A percentile compares a stretch with the other conserved stretches of the same genome.
Evolutionary conservation across 2,797 vertebrate species (phyloP).

Genomic region (Hippoglossus hippoglossus): DNA sequence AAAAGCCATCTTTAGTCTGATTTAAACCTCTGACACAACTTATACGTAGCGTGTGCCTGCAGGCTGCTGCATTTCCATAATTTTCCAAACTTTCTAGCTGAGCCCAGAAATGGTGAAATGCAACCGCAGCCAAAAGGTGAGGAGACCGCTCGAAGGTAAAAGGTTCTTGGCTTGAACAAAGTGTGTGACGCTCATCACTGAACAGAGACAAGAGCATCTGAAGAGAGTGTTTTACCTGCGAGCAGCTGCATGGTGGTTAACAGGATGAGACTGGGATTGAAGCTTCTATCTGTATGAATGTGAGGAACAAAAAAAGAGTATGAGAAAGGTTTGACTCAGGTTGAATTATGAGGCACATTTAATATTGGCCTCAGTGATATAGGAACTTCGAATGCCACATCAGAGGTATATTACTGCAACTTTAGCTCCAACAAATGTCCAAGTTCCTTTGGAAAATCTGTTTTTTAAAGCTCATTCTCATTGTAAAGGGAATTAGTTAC

Average conservation of each 20-base stretch:
- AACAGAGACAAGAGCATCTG: background rate
- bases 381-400: background rate
- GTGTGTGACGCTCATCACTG: constrained; percentile 14
- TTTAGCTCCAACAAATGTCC: background rate
- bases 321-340: constrained; percentile 6
- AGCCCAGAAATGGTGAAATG: constrained; percentile 30
- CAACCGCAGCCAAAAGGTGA: constrained; percentile 9
- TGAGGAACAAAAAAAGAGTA: background rate
- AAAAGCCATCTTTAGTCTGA: constrained; percentile 46
- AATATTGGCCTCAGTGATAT: constrained; percentile 1
- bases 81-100: constrained; percentile 34
- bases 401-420: background rate
- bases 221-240: constrained; percentile 1
- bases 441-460: constrained; percentile 1
- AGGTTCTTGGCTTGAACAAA: constrained; percentile 13
- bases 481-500: background rate
- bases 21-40: constrained; percentile 47
- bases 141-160: background rate
- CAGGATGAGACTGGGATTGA: background rate
- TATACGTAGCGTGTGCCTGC: constrained; percentile 1
- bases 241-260: background rate
- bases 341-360: constrained; percentile 5
- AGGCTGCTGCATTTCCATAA: constrained; percentile 23
- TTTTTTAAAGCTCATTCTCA: background rate
- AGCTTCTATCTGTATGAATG: background rate